phyloP scores from a whole-genome alignment of 2,888 invertebrate species.

The Drosophila neotestacea region DNA sequence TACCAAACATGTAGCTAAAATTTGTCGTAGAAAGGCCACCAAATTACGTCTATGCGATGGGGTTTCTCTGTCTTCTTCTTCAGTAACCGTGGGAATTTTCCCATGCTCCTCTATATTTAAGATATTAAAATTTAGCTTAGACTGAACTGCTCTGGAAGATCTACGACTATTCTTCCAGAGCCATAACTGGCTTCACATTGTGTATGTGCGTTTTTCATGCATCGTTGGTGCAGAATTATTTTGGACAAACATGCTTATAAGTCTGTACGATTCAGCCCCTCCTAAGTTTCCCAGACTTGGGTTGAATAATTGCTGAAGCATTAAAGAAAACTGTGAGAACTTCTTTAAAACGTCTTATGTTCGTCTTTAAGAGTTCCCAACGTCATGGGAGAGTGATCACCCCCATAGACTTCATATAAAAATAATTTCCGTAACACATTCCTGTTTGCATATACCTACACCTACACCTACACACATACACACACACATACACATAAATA shows the following conservation, averaged over 20 bases:
- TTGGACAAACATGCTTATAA: constrained; percentile 46
- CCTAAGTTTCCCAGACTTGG: constrained; percentile 47
- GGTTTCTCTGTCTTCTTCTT: constrained; percentile 8
- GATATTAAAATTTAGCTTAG: constrained; percentile 24
- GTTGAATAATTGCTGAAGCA: constrained; percentile 66
- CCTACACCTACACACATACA: constrained; percentile 4
- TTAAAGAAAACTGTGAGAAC: constrained; percentile 70
- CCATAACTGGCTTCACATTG: constrained; percentile 21
- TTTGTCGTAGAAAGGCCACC: not conserved
- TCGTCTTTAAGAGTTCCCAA: constrained; percentile 80
- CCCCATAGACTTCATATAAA: constrained; percentile 45
- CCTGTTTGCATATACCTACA: constrained; percentile 20
- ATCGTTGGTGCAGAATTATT: constrained; percentile 58
- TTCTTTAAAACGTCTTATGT: constrained; percentile 69
- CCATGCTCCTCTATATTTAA: constrained; percentile 40
- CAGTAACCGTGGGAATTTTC: constrained; percentile 52
- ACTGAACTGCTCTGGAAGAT: constrained; percentile 19
- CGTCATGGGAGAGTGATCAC: constrained; percentile 84
- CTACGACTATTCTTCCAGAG: constrained; percentile 16
- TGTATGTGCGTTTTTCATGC: constrained; percentile 56
- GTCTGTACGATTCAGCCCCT: constrained; percentile 42
- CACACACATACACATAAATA: not conserved
- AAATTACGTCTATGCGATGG: not conserved
- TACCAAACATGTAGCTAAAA: not conserved
- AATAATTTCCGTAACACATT: constrained; percentile 44